Base-by-base conservation (phyloP, 2,797 vertebrate species). In the Glyptemys insculpta region DNA sequence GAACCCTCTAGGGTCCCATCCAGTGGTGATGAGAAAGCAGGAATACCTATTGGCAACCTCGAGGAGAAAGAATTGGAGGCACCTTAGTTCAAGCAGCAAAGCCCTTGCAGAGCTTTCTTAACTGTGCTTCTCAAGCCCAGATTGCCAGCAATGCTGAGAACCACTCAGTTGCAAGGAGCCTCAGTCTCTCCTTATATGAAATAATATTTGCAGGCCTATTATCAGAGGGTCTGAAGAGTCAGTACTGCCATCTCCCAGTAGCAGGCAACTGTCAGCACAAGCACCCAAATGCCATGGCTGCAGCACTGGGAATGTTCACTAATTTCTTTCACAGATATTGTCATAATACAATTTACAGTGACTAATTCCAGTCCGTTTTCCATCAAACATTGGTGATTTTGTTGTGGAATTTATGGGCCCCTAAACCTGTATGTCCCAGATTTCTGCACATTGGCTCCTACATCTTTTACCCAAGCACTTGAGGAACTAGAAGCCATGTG, bases 401-500 rank as follows among this genome's bases (percentile, higher is more conserved):
- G 23, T 44, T 27, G 37, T 44, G 37, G 37, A 41, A 41, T 44
- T 29, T 47, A 6, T 29, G 44, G 37, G 72, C 41, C 11, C 25
- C 72, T 15, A 47, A 25, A 16, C 15, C 41, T 76, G 72, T 47
- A 76, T 15, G 25, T 25, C 41, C 37, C 10, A 37, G 11, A 74
- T 74, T 25, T 74, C 12, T 57, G 11, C 3, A 5, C 1, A 29
- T 23, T 50, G 41, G 37, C 0, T 0, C 0, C 41, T 59, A 21
- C 1, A 1, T 74, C 59, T 83, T 50, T 72, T 89, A 10, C 74
- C 53, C 62, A 86, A 94, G 15, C 18, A 15, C 31, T 89, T 84
- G 5, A 83, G 50, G 59, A 84, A 50, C n/a, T 81, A 9, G 4
- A 19, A 91, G 25, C 56, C 50, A 12, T 29, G 56, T 31, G 59